These are phyloP conservation scores for Phainopepla nitens DNA, from an alignment of 2,113 vertebrate species.

Conservation along the genomic window DNA sequence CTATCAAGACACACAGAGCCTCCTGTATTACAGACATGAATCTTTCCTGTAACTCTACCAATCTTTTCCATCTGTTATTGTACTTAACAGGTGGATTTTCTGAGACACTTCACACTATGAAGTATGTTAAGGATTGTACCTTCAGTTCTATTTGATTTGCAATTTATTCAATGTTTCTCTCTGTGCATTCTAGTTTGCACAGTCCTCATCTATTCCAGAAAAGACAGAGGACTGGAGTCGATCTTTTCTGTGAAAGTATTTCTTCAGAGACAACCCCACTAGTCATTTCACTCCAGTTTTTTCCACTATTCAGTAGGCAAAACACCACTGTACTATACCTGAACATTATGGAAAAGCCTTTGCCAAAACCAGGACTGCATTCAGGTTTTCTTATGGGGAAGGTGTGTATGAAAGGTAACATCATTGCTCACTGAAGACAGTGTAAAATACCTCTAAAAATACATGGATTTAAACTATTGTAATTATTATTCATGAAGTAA, in stretches of 20 bases:
- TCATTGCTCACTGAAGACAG: background rate
- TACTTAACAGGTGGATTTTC: conserved; percentile 58
- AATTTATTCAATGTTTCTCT: conserved; percentile 58
- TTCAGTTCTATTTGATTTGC: conserved; percentile 54
- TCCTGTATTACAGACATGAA: conserved; percentile 7
- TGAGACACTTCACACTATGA: conserved; percentile 45
- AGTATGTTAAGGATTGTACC: conserved; percentile 39
- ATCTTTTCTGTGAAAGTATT: background rate
- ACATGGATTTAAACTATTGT: background rate
- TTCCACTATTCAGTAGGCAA: background rate
- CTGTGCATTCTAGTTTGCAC: background rate
- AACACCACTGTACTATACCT: background rate
- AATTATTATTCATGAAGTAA: background rate
- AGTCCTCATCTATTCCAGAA: background rate
- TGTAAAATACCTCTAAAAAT: background rate
- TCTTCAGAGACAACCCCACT: background rate
- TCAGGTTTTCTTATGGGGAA: background rate
- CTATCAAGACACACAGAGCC: conserved; percentile 3
- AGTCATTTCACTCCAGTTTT: background rate
- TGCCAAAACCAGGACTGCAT: background rate
- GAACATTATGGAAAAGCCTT: background rate
- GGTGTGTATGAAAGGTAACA: background rate
- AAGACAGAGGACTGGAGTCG: background rate
- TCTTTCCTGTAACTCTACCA: conserved; percentile 44
- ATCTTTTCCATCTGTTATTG: conserved; percentile 57